A percentile compares a stretch with the other conserved stretches of the same genome.
phyloP scores from a whole-genome alignment of 2,113 vertebrate species.

The Bungarus multicinctus region DNA sequence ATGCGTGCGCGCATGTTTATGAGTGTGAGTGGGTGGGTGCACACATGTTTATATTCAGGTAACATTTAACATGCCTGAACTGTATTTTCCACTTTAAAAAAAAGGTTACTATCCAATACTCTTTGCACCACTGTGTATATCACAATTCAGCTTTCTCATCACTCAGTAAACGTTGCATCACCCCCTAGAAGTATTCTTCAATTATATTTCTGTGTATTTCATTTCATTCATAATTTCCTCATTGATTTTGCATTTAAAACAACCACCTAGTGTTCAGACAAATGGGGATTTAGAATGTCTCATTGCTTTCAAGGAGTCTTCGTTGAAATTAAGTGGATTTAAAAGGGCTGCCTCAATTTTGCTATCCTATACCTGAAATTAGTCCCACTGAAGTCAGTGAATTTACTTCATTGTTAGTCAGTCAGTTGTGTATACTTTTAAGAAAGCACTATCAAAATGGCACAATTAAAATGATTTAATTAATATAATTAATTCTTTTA shows the following conservation, averaged over 20 bases:
- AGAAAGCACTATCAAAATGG: not conserved
- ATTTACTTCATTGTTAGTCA: not conserved
- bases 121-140: not conserved
- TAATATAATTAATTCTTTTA: too few relatives aligned
- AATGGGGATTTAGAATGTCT: not conserved
- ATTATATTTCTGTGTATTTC: not conserved
- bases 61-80: not conserved
- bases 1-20: too few relatives aligned
- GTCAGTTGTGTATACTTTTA: not conserved
- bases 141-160: not conserved
- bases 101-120: not conserved
- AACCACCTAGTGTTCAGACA: not conserved
- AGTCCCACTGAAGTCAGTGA: not conserved
- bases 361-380: not conserved
- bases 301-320: not conserved
- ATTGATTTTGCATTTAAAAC: not conserved
- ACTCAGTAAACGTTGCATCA: not conserved
- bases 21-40: not conserved
- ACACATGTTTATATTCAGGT: not conserved
- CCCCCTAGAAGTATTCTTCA: too few relatives aligned
- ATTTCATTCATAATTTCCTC: not conserved
- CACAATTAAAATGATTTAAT: not conserved
- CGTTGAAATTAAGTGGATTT: not conserved
- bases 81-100: not conserved
- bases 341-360: not conserved